Percentiles rank a stretch among this genome's conserved stretches.
These are phyloP conservation scores for Digitonthophagus gazella DNA, from an alignment of 2,888 invertebrate genomes.

Conservation along the genomic window DNA sequence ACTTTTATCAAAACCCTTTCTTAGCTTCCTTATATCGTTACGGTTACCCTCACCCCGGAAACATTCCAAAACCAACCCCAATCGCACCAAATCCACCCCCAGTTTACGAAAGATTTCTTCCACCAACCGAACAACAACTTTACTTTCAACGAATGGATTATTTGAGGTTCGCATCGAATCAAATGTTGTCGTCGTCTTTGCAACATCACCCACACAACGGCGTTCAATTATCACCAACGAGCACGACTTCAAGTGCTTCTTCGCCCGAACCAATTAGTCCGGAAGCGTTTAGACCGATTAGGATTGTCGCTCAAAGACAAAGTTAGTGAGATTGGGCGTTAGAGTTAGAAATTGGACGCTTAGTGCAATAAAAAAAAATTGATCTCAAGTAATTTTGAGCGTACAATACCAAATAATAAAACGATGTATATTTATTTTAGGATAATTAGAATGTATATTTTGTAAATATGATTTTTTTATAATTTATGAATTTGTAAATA, in stretches of 20 bases:
- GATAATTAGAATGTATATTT: not conserved
- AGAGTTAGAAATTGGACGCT: not conserved
- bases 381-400: not conserved
- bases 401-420: not conserved
- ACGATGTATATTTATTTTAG: not conserved
- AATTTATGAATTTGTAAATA: not conserved
- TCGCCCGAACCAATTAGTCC: not conserved
- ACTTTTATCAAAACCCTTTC: slow-evolving; percentile 59
- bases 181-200: not conserved
- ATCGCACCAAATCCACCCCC: slow-evolving; percentile 51
- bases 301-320: not conserved
- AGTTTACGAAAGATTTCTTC: slow-evolving; percentile 47
- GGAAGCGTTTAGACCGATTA: not conserved
- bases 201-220: not conserved
- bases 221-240: not conserved
- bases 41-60: slow-evolving; percentile 60
- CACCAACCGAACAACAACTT: slow-evolving; percentile 37
- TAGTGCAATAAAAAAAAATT: not conserved
- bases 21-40: slow-evolving; percentile 65
- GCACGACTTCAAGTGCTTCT: not conserved
- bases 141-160: not conserved
- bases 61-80: slow-evolving; percentile 56
- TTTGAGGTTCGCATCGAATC: not conserved
- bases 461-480: not conserved
- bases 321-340: not conserved